phyloP scores from a whole-genome alignment of 2,797 vertebrate species.

The Cirrhinus molitorella region DNA sequence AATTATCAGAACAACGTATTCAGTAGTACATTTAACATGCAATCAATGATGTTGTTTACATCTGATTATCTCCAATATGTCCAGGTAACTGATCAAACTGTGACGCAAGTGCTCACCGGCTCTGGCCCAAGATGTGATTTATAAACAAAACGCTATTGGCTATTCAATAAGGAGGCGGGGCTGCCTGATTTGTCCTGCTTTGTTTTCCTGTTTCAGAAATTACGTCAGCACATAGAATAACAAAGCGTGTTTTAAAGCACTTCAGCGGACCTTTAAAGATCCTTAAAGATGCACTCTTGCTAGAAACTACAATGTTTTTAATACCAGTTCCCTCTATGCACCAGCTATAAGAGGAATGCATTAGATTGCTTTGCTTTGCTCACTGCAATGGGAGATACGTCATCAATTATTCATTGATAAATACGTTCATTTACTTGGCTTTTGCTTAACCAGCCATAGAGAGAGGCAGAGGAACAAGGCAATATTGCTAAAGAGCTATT shows the following conservation, averaged over 20 bases:
- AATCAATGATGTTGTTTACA: too few relatives aligned
- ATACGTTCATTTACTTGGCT: conserved; percentile 57
- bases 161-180: too few relatives aligned
- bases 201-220: neutral
- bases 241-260: too few relatives aligned
- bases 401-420: conserved; percentile 65
- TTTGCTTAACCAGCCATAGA: conserved; percentile 41
- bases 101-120: too few relatives aligned
- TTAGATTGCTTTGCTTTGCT: conserved; percentile 46
- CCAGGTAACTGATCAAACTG: too few relatives aligned
- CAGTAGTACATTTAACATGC: too few relatives aligned
- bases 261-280: too few relatives aligned
- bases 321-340: conserved; percentile 18
- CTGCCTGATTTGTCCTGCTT: neutral
- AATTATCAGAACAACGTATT: too few relatives aligned
- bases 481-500: conserved; percentile 47
- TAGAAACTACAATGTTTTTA: conserved; percentile 21
- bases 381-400: conserved; percentile 39
- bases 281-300: neutral
- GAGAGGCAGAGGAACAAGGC: conserved; percentile 22
- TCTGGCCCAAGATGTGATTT: too few relatives aligned
- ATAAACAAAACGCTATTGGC: too few relatives aligned
- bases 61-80: too few relatives aligned
- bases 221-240: too few relatives aligned
- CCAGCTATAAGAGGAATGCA: neutral